phyloP scores from a whole-genome alignment of 2,888 invertebrate genomes.

The Cremastinae sp. region DNA sequence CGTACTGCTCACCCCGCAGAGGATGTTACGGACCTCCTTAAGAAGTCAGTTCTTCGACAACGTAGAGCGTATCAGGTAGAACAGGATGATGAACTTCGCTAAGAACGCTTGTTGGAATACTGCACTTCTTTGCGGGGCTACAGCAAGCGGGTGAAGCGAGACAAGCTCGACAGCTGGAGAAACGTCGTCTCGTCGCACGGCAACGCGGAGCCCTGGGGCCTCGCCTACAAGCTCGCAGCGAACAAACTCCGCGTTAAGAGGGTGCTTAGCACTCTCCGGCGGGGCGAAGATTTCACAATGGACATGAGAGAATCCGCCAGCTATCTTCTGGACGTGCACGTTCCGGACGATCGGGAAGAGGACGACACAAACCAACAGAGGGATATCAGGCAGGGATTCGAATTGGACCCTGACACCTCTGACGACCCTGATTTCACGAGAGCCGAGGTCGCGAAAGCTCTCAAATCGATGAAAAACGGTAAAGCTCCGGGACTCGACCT shows the following conservation, averaged over 20 bases:
- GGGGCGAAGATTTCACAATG: slow-evolving; percentile 20
- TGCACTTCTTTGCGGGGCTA: slow-evolving; percentile 33
- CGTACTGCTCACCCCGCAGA: neutral
- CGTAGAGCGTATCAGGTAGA: no score
- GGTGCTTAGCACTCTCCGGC: no score
- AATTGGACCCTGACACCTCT: slow-evolving; percentile 11
- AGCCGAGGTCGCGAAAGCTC: slow-evolving; percentile 28
- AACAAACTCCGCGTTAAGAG: no score
- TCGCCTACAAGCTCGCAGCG: slow-evolving; percentile 62
- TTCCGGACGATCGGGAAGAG: slow-evolving; percentile 47
- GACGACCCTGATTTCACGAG: slow-evolving; percentile 36
- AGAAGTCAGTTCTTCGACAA: no score
- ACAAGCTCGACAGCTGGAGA: slow-evolving; percentile 29
- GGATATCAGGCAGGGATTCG: slow-evolving; percentile 39
- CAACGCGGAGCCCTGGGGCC: slow-evolving; percentile 57
- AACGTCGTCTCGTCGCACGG: slow-evolving; percentile 56
- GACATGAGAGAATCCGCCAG: slow-evolving; percentile 48
- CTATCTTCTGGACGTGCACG: slow-evolving; percentile 41
- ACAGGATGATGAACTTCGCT: no score
- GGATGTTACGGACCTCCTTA: neutral
- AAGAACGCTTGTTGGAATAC: no score
- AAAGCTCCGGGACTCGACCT: slow-evolving; percentile 56
- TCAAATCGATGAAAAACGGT: slow-evolving; percentile 33
- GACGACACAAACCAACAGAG: slow-evolving; percentile 19
- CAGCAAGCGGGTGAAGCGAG: slow-evolving; percentile 38